Conservation (phyloP, 1,140 invertebrate genomes). For the Cheumatopsyche charites region DNA sequence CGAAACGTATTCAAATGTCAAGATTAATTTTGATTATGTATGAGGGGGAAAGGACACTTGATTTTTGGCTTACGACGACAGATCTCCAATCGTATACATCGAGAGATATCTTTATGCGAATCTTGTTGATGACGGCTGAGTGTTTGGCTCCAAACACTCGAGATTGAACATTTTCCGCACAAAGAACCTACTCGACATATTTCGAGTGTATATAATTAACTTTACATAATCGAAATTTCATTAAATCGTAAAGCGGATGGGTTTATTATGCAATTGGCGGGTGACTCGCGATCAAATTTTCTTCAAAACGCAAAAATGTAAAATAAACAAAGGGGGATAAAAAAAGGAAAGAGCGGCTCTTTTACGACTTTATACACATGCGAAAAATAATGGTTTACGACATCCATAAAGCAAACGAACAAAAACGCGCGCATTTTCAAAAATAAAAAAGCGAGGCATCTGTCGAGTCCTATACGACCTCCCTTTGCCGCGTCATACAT, state of each 20-base stretch:
- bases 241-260: too few relatives aligned
- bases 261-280: too few relatives aligned
- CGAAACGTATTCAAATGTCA: slow-evolving; percentile 31
- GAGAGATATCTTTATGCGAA: slow-evolving; percentile 16
- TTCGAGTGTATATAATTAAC: too few relatives aligned
- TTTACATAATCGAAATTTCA: too few relatives aligned
- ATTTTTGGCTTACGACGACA: slow-evolving; percentile 4
- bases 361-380: slow-evolving; percentile 14
- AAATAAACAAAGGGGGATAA: too few relatives aligned
- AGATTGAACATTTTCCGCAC: not conserved
- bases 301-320: not conserved
- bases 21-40: slow-evolving; percentile 32
- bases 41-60: slow-evolving; percentile 8
- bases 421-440: not conserved
- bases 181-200: not conserved
- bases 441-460: slow-evolving; percentile 5
- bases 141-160: not conserved
- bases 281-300: slow-evolving; percentile 8
- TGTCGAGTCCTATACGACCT: not conserved
- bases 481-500: not conserved
- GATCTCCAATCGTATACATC: not conserved
- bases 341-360: not conserved
- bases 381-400: slow-evolving; percentile 20
- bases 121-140: not conserved
- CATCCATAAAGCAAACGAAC: slow-evolving; percentile 2